A percentile compares a stretch with the other conserved stretches of the same genome.
phyloP scores from a whole-genome alignment of 2,797 vertebrate species.

The Anguilla obscura region DNA sequence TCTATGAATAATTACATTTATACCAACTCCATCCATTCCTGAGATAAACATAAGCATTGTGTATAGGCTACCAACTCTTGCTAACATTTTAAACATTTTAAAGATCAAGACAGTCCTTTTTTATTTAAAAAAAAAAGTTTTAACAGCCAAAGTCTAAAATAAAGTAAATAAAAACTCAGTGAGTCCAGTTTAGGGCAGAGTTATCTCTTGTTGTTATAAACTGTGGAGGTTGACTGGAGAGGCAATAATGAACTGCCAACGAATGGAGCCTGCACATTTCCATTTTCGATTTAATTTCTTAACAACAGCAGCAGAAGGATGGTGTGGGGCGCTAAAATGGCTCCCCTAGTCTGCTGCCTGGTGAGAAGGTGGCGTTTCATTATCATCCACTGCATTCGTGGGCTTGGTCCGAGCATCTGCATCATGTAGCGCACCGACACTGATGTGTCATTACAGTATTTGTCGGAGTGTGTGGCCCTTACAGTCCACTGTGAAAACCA shows the following conservation, averaged over 20 bases:
- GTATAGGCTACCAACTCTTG: neutral
- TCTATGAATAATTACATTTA: no score
- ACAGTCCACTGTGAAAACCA: conserved; percentile 29
- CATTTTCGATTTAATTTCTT: conserved; percentile 25
- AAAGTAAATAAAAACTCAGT: neutral
- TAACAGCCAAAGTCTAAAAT: neutral
- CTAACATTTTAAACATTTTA: neutral
- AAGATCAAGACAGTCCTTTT: neutral
- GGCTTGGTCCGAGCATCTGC: neutral
- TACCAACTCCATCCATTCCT: neutral
- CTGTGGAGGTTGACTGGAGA: neutral
- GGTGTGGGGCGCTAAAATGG: neutral
- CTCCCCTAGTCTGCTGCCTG: neutral
- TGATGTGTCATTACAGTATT: neutral
- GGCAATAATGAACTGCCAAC: neutral
- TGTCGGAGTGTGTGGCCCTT: neutral
- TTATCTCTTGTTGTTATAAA: conserved; percentile 21
- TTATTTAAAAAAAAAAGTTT: neutral
- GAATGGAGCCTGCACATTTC: conserved; percentile 2
- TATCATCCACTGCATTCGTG: neutral
- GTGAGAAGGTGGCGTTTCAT: conserved; percentile 16
- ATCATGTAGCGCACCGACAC: neutral
- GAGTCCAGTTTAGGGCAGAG: neutral
- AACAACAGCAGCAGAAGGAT: neutral
- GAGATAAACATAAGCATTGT: neutral